Conservation (phyloP, 1,140 invertebrate species). For the Euura lappo region DNA sequence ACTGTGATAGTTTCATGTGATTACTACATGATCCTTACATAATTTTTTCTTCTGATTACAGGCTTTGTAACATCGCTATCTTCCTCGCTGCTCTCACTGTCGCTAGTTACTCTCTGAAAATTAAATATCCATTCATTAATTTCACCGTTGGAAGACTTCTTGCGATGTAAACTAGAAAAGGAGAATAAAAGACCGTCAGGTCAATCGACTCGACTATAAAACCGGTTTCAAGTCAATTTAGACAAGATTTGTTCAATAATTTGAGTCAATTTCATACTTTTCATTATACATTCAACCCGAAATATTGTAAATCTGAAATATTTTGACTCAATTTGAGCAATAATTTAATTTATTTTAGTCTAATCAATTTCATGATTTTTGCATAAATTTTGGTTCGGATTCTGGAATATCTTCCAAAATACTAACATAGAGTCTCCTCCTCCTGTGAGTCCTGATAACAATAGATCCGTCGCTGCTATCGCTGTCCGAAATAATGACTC, state of each 20-base stretch:
- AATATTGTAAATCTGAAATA: too few relatives aligned
- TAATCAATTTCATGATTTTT: not conserved
- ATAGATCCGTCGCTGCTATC: constrained; percentile 52
- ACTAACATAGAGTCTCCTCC: constrained; percentile 43
- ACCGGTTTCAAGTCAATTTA: too few relatives aligned
- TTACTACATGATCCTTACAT: constrained; percentile 35
- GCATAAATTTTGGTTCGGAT: not conserved
- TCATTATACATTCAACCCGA: too few relatives aligned
- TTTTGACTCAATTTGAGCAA: too few relatives aligned
- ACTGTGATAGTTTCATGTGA: too few relatives aligned
- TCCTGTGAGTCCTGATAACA: constrained; percentile 36
- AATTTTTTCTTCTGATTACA: constrained; percentile 41
- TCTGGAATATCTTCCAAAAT: not conserved
- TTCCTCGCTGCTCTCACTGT: constrained; percentile 50
- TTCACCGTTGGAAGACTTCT: too few relatives aligned
- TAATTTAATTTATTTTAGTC: too few relatives aligned
- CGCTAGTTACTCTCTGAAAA: constrained; percentile 46
- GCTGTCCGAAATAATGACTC: constrained; percentile 41
- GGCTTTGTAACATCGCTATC: constrained; percentile 48
- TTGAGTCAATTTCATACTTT: too few relatives aligned
- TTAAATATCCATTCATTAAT: not conserved
- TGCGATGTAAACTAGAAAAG: too few relatives aligned
- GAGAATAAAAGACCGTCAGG: too few relatives aligned
- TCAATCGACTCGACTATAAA: too few relatives aligned
- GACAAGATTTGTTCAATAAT: too few relatives aligned